Conservation (phyloP, 2,888 invertebrate species). For the Agapostemon virescens region DNA sequence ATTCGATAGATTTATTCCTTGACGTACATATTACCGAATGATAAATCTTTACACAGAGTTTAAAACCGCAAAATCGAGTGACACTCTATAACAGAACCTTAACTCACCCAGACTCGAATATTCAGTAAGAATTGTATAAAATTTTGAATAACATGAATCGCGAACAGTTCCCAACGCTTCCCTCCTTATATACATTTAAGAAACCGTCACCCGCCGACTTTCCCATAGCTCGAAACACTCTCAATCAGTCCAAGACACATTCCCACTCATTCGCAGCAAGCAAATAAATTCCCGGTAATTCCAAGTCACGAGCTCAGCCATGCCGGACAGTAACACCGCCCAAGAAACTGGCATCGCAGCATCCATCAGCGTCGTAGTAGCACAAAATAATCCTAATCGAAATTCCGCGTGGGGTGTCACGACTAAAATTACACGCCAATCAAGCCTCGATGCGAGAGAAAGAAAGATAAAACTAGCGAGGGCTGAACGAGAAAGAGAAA, state of each 20-base stretch:
- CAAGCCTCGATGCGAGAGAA: neutral
- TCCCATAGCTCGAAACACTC: neutral
- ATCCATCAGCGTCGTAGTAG: neutral
- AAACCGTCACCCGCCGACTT: neutral
- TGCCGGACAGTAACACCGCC: neutral
- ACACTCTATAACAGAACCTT: no score
- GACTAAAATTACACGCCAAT: slow-evolving; percentile 25
- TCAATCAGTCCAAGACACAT: neutral
- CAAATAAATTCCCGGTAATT: neutral
- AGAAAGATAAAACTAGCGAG: neutral
- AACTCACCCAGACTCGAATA: no score
- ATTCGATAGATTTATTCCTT: no score
- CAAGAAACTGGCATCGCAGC: neutral
- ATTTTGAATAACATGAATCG: no score
- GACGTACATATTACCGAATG: no score
- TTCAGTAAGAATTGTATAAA: no score
- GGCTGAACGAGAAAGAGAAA: no score
- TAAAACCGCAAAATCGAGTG: no score
- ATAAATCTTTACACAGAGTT: no score
- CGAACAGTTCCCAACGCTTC: no score
- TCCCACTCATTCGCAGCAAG: neutral
- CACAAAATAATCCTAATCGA: slow-evolving; percentile 20
- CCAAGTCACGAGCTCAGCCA: neutral
- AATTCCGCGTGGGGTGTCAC: slow-evolving; percentile 15
- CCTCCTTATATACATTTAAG: neutral